Conservation (phyloP, 2,113 vertebrate species). For the Peromyscus leucopus region DNA sequence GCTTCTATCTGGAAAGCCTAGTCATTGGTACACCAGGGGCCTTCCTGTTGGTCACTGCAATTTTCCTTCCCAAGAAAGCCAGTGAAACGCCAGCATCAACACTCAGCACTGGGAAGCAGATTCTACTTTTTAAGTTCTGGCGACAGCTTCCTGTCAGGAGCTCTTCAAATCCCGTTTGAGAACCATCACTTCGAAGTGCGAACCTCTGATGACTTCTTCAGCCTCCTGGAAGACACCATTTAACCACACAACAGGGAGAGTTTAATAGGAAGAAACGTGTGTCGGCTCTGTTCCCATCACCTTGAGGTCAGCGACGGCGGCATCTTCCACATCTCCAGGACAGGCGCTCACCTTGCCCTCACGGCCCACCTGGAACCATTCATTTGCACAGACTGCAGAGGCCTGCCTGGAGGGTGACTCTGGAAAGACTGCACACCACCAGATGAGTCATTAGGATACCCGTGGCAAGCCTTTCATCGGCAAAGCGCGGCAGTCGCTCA, state of each 20-base stretch:
- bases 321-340: neutral
- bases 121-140: neutral
- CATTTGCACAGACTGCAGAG: neutral
- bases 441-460: neutral
- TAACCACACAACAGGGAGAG: neutral
- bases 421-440: neutral
- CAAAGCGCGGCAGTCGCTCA: neutral
- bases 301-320: neutral
- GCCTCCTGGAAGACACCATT: slow-evolving; percentile 14
- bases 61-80: slow-evolving; percentile 24
- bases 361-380: neutral
- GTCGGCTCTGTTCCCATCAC: neutral
- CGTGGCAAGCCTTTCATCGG: too few relatives aligned
- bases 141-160: neutral
- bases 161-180: neutral
- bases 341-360: neutral
- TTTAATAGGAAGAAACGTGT: neutral
- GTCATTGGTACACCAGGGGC: neutral
- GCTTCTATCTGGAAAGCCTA: neutral
- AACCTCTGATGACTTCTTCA: neutral
- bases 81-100: neutral
- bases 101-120: neutral
- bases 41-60: neutral
- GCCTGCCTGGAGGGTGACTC: neutral
- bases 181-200: neutral